phyloP scores from a whole-genome alignment of 2,113 vertebrate species.

The Peromyscus californicus region DNA sequence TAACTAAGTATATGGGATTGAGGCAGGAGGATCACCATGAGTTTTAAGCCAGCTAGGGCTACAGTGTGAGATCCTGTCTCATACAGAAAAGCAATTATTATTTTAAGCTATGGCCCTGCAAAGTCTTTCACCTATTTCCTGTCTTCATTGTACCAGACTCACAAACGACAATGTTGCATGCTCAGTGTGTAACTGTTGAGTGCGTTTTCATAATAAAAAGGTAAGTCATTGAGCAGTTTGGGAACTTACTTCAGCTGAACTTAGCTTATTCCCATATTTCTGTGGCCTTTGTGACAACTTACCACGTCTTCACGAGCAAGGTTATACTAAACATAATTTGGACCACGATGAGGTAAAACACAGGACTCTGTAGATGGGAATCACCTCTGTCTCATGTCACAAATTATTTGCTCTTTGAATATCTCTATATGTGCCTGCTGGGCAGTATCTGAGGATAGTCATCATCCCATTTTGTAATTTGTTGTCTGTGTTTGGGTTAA shows the following conservation, averaged over 20 bases:
- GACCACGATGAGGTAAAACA: neutral
- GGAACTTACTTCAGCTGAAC: neutral
- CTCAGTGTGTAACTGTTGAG: neutral
- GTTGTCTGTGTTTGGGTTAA: constrained; percentile 36
- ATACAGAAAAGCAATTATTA: neutral
- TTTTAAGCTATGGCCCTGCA: constrained; percentile 5
- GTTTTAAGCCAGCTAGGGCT: neutral
- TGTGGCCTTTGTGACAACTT: neutral
- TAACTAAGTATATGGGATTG: neutral
- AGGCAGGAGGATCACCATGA: neutral
- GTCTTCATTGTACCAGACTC: neutral
- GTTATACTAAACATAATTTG: neutral
- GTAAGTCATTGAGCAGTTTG: neutral
- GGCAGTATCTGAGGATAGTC: neutral
- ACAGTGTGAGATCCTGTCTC: neutral
- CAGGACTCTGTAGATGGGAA: neutral
- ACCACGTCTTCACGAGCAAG: neutral
- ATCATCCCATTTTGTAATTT: neutral
- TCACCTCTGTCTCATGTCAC: neutral
- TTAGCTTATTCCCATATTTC: neutral
- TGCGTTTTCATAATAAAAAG: neutral
- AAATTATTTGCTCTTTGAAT: neutral
- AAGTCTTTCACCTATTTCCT: neutral
- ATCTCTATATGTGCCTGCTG: neutral
- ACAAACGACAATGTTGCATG: neutral